phyloP scores from a whole-genome alignment of 2,888 invertebrate species.

The Anorthoa munda region DNA sequence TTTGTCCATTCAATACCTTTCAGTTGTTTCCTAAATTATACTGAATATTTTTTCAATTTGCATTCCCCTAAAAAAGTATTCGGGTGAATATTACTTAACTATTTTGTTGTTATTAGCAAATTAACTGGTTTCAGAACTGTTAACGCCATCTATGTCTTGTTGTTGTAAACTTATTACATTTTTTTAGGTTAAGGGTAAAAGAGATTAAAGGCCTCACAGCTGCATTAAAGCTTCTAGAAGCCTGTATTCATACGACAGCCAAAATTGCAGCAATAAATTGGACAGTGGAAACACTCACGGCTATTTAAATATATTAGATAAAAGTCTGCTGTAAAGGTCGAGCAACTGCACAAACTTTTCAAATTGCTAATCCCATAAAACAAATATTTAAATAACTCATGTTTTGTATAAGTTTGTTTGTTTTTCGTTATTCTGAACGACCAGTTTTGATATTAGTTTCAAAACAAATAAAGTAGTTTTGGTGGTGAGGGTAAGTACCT shows the following conservation, averaged over 20 bases:
- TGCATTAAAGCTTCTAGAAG: neutral
- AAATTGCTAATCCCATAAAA: slow-evolving; percentile 33
- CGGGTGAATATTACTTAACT: no score
- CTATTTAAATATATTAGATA: neutral
- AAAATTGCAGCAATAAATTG: slow-evolving; percentile 20
- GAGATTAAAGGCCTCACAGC: no score
- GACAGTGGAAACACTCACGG: no score
- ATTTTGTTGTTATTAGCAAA: no score
- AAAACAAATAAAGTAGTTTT: slow-evolving; percentile 34
- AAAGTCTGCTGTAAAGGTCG: neutral
- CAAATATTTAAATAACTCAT: slow-evolving; percentile 48
- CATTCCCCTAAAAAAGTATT: no score
- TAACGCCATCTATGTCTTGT: no score
- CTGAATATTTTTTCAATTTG: no score
- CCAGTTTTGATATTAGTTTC: slow-evolving; percentile 47
- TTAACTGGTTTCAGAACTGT: no score
- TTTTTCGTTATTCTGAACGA: slow-evolving; percentile 29
- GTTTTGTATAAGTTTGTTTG: slow-evolving; percentile 36
- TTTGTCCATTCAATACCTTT: no score
- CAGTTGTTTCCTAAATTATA: no score
- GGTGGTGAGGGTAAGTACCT: neutral
- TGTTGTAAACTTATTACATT: no score
- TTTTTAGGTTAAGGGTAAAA: no score
- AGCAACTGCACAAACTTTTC: slow-evolving; percentile 19
- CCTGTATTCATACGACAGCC: neutral